Percentiles rank a stretch among this genome's conserved stretches.
These are phyloP conservation scores for Chionis minor DNA, from an alignment of 2,113 vertebrate genomes.

Conservation along the genomic window DNA sequence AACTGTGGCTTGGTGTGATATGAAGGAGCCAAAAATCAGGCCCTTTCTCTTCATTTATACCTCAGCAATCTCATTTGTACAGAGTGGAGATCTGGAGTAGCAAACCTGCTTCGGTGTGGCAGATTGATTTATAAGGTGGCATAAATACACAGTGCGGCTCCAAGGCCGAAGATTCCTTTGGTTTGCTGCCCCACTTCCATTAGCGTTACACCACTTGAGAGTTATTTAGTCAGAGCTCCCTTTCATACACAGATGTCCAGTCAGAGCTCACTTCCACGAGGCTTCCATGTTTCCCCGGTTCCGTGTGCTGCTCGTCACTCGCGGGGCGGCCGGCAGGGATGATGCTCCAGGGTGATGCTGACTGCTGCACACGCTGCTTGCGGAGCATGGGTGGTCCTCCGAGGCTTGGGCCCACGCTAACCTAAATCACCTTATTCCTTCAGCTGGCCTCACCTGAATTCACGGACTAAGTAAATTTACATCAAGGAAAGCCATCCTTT, in stretches of 20 bases:
- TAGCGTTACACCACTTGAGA: background rate
- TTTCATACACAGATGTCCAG: background rate
- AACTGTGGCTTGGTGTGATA: background rate
- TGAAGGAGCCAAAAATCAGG: slow-evolving; percentile 2
- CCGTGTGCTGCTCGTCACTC: fast-evolving
- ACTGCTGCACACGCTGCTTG: fast-evolving
- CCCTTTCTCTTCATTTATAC: background rate
- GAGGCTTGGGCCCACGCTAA: background rate
- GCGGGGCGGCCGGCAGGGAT: background rate
- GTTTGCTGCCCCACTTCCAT: slow-evolving; percentile 15
- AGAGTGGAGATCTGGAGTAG: background rate
- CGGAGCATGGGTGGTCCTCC: background rate
- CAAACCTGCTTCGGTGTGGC: background rate
- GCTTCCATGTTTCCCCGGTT: background rate
- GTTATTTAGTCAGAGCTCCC: background rate
- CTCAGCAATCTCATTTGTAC: background rate
- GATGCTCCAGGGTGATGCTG: background rate
- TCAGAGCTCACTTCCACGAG: background rate
- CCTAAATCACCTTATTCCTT: background rate
- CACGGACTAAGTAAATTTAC: background rate
- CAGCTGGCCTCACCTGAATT: background rate
- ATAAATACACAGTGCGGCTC: background rate
- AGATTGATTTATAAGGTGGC: slow-evolving; percentile 45
- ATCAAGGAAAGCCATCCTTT: background rate
- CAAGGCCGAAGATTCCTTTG: background rate